phyloP scores from a whole-genome alignment of 2,113 vertebrate species.

The Columbina picui region DNA sequence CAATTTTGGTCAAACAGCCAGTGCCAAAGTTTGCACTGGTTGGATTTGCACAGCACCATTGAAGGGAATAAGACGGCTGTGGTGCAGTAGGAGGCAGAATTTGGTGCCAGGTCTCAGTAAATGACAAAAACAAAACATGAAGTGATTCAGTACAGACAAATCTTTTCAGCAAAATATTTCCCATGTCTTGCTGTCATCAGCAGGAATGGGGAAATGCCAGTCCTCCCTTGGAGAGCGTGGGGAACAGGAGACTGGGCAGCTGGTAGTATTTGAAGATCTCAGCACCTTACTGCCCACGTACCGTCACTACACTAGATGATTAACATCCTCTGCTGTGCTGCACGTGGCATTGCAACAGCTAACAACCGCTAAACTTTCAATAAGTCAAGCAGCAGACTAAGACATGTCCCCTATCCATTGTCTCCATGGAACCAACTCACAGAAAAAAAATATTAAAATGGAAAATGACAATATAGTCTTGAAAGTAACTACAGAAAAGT shows the following conservation, averaged over 20 bases:
- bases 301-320: neutral
- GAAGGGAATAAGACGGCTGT: neutral
- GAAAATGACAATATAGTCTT: neutral
- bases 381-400: neutral
- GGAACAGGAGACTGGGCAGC: neutral
- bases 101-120: neutral
- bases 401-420: neutral
- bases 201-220: neutral
- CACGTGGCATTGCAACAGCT: neutral
- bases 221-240: neutral
- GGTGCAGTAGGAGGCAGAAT: neutral
- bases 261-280: neutral
- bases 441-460: constrained; percentile 49
- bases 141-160: neutral
- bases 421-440: constrained; percentile 7
- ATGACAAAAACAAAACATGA: neutral
- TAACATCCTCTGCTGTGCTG: neutral
- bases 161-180: neutral
- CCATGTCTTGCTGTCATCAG: neutral
- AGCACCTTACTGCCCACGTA: neutral
- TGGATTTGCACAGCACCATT: neutral
- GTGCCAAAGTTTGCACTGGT: neutral
- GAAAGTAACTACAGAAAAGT: neutral
- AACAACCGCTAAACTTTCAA: neutral
- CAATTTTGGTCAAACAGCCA: neutral